Percentiles rank a stretch among this genome's conserved stretches.
These are phyloP conservation scores for Esox masquinongy DNA, from an alignment of 2,797 vertebrate genomes.

Conservation along the genomic window DNA sequence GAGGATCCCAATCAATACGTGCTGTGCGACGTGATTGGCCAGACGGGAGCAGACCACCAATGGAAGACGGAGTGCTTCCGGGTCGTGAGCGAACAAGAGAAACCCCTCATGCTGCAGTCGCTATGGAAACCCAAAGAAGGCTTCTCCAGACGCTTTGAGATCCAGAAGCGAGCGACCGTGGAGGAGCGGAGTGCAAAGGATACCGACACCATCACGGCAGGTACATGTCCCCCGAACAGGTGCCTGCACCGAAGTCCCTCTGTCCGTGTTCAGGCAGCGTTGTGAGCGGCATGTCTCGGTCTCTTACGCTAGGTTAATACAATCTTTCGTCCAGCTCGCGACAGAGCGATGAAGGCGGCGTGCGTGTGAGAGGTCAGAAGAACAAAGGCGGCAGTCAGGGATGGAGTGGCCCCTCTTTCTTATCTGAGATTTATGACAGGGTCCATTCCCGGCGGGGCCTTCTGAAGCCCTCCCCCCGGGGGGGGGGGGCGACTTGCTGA, in stretches of 20 bases:
- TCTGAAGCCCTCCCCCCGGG: conserved; percentile 25
- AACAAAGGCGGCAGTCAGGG: conserved; percentile 53
- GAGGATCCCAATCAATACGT: conserved; percentile 71
- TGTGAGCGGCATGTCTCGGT: conserved; percentile 29
- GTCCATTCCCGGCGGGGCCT: conserved; percentile 33
- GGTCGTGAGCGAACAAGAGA: conserved; percentile 74
- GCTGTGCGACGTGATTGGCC: conserved; percentile 78
- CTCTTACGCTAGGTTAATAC: conserved; percentile 45
- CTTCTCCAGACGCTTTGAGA: conserved; percentile 78
- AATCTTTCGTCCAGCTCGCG: conserved; percentile 54
- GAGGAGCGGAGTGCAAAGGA: conserved; percentile 69
- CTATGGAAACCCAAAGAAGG: conserved; percentile 83
- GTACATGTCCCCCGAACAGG: conserved; percentile 49
- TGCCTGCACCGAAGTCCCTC: too few species aligned
- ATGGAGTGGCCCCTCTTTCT: conserved; percentile 30
- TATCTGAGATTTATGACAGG: conserved; percentile 65
- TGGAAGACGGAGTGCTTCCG: conserved; percentile 80
- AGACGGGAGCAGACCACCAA: conserved; percentile 61
- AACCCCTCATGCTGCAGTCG: conserved; percentile 77
- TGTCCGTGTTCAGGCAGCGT: conserved; percentile 26
- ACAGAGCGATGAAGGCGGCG: conserved; percentile 34
- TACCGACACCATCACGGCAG: conserved; percentile 73
- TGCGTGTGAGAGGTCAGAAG: conserved; percentile 53
- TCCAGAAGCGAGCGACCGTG: conserved; percentile 65
- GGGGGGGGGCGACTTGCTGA: not conserved